Evolutionary conservation across 2,797 vertebrate genomes (phyloP).

Genomic region (Picus viridis): DNA sequence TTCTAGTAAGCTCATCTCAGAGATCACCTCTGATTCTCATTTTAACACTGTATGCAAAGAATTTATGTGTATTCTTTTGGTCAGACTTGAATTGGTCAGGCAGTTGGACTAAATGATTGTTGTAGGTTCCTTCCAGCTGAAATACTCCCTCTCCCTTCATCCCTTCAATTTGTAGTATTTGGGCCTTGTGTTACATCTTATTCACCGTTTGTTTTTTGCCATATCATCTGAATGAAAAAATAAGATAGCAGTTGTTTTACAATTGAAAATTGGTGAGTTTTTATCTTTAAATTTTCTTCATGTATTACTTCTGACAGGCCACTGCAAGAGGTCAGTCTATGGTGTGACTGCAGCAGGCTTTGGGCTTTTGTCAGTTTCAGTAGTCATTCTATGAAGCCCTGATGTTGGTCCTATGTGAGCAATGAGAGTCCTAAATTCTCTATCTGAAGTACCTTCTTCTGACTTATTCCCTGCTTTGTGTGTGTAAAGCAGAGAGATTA

Average conservation of each 20-base stretch:
- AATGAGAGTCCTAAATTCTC: neutral
- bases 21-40: neutral
- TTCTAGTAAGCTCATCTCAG: neutral
- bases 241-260: neutral
- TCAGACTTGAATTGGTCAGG: neutral
- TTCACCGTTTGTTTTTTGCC: neutral
- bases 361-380: neutral
- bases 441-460: neutral
- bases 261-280: neutral
- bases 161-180: neutral
- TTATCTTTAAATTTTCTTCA: neutral
- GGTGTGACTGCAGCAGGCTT: neutral
- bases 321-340: neutral
- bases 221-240: neutral
- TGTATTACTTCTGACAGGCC: neutral
- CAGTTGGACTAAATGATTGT: neutral
- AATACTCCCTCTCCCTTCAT: neutral
- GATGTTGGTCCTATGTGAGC: neutral
- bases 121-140: neutral
- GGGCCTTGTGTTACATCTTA: neutral
- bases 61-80: neutral
- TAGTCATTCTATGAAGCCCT: neutral
- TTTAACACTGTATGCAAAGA: neutral
- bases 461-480: neutral
- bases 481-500: neutral